A percentile compares a stretch with the other conserved stretches of the same genome.
phyloP scores from a whole-genome alignment of 2,797 vertebrate species.

The Choloepus didactylus region DNA sequence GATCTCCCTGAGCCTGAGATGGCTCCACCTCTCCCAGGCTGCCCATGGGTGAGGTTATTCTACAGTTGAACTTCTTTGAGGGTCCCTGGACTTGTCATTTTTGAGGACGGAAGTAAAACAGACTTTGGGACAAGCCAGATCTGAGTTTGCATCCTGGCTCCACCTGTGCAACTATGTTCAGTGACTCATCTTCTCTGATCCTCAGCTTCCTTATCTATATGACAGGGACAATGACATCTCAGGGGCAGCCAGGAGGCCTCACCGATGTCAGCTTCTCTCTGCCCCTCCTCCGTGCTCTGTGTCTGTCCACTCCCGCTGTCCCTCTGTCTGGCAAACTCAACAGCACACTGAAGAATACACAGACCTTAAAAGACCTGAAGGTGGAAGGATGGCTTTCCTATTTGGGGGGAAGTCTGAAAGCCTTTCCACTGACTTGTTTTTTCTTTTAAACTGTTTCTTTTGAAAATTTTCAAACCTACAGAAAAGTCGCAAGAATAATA shows the following conservation, averaged over 20 bases:
- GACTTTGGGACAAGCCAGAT: not conserved
- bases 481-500: no score
- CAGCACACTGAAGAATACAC: not conserved
- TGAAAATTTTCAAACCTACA: no score
- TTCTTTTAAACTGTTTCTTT: no score
- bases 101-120: not conserved
- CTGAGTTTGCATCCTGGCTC: not conserved
- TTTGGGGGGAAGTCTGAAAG: not conserved
- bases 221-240: rapidly evolving
- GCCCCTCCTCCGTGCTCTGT: no score
- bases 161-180: not conserved
- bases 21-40: not conserved
- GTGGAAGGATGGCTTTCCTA: not conserved
- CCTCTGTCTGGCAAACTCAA: not conserved
- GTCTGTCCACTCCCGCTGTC: not conserved
- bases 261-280: not conserved
- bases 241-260: not conserved
- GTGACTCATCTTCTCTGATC: not conserved
- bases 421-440: not conserved
- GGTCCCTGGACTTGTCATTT: not conserved
- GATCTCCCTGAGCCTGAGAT: rapidly evolving
- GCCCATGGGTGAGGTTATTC: not conserved
- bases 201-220: not conserved
- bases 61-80: not conserved
- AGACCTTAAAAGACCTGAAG: not conserved